Conservation (phyloP, 2,797 vertebrate species). For the Crypturellus tataupa region DNA sequence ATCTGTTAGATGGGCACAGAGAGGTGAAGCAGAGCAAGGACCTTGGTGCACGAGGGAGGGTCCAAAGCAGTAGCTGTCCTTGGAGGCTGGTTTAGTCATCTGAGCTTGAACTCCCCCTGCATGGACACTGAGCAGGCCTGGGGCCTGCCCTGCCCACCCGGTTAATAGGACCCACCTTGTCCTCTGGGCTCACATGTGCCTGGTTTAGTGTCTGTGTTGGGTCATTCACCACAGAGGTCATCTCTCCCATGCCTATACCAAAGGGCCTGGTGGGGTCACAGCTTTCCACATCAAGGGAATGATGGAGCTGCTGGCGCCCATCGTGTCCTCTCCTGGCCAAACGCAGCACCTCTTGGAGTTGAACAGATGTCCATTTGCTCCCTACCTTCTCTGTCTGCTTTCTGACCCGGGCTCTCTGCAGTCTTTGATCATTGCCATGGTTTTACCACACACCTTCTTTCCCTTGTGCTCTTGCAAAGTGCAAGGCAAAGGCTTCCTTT, state of each 20-base stretch:
- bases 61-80: neutral
- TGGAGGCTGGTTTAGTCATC: neutral
- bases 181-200: fast-evolving
- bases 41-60: neutral
- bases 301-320: neutral
- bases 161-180: neutral
- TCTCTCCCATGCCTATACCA: neutral
- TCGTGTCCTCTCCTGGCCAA: neutral
- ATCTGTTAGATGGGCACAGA: neutral
- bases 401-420: neutral
- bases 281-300: neutral
- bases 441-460: neutral
- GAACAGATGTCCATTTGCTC: neutral
- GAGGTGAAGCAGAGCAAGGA: neutral
- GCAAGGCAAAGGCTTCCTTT: neutral
- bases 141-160: neutral
- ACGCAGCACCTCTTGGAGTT: neutral
- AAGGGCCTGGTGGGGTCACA: neutral
- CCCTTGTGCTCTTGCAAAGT: neutral
- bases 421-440: neutral
- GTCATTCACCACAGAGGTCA: neutral
- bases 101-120: neutral
- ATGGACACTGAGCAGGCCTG: neutral
- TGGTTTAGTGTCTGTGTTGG: neutral
- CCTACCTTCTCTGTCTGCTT: neutral